Conservation (phyloP, 2,888 invertebrate genomes). For the Apamea crenata region DNA sequence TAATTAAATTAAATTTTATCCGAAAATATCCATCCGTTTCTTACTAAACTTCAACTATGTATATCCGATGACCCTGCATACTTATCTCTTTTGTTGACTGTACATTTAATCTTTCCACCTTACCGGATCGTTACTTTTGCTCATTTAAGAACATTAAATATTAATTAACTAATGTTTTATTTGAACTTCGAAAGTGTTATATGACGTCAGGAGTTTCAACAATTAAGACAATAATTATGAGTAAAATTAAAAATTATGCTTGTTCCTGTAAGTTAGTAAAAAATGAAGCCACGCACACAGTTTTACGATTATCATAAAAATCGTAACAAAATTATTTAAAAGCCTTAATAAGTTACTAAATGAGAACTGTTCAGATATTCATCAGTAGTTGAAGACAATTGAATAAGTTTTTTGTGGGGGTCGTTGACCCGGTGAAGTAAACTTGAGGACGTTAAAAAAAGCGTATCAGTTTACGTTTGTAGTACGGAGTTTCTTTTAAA, state of each 20-base stretch:
- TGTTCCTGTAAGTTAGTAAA: conserved; percentile 34
- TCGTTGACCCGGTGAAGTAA: conserved; percentile 43
- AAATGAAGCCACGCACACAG: conserved; percentile 47
- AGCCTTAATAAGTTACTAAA: conserved; percentile 59
- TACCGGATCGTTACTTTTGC: conserved; percentile 49
- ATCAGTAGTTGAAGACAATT: conserved; percentile 56
- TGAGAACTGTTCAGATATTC: conserved; percentile 53
- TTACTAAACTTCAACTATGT: too few species aligned
- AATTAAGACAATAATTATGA: conserved; percentile 57
- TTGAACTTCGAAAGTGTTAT: conserved; percentile 63
- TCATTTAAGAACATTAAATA: conserved; percentile 52
- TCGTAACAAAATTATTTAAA: conserved; percentile 67
- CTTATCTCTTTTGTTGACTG: too few species aligned
- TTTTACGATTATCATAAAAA: conserved; percentile 57
- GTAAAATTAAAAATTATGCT: conserved; percentile 49
- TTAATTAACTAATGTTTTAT: conserved; percentile 46
- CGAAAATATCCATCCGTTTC: too few species aligned
- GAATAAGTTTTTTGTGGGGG: conserved; percentile 54
- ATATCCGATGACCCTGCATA: too few species aligned
- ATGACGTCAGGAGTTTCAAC: conserved; percentile 41
- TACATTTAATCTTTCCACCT: conserved; percentile 40
- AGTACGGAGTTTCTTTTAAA: conserved; percentile 27
- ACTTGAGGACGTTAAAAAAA: conserved; percentile 46
- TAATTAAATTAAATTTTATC: too few species aligned
- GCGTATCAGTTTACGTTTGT: conserved; percentile 34